Evolutionary conservation across 2,888 invertebrate genomes (phyloP).

Genomic region (Seladonia tumulorum): DNA sequence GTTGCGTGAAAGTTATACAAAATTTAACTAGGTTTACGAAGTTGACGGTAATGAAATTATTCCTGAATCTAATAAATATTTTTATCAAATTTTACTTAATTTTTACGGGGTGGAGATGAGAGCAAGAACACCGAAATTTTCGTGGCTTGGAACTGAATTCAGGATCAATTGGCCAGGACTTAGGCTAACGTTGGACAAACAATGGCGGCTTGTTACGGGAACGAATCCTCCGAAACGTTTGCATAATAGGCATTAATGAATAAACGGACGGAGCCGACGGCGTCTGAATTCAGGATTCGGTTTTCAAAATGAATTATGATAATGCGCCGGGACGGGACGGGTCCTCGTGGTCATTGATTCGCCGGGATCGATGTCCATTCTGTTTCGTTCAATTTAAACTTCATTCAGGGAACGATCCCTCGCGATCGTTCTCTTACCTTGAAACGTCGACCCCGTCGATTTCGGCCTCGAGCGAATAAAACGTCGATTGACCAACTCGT

Average conservation of each 20-base stretch:
- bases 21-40: not conserved
- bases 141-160: slow-evolving; percentile 45
- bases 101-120: slow-evolving; percentile 2
- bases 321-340: slow-evolving; percentile 52
- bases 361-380: slow-evolving; percentile 49
- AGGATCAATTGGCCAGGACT: slow-evolving; percentile 47
- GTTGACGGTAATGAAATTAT: not conserved
- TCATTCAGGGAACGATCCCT: slow-evolving; percentile 49
- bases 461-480: slow-evolving; percentile 12
- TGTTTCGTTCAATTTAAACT: slow-evolving; percentile 57
- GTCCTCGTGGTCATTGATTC: slow-evolving; percentile 19
- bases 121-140: slow-evolving; percentile 72
- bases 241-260: slow-evolving; percentile 78
- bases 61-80: not conserved
- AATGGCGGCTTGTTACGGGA: slow-evolving; percentile 77
- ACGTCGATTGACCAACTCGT: slow-evolving; percentile 12
- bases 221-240: slow-evolving; percentile 71
- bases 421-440: slow-evolving; percentile 31
- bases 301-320: slow-evolving; percentile 71
- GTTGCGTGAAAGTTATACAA: too few species aligned
- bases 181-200: slow-evolving; percentile 76
- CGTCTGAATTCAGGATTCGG: slow-evolving; percentile 39
- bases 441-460: slow-evolving; percentile 24
- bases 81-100: not conserved
- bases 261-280: slow-evolving; percentile 49